phyloP scores from a whole-genome alignment of 1,140 invertebrate species.

The Drosophila ogumai region DNA sequence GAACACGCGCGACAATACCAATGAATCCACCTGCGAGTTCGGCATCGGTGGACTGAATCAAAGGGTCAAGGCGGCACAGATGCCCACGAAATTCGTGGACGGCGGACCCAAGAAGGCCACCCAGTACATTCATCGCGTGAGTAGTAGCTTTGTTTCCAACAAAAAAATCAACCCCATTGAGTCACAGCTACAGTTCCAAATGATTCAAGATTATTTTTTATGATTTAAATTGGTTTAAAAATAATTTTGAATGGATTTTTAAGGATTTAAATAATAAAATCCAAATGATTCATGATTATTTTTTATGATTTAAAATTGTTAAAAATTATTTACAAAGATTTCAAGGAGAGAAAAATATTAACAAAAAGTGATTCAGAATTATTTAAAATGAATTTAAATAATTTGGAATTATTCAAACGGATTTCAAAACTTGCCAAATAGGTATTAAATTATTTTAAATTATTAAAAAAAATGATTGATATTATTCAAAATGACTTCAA shows the following conservation, averaged over 20 bases:
- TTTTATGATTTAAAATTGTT: not conserved
- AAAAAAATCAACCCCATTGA: not conserved
- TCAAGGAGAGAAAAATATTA: not conserved
- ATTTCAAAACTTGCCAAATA: not conserved
- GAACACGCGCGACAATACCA: constrained; percentile 92
- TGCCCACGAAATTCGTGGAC: constrained; percentile 89
- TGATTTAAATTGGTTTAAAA: not conserved
- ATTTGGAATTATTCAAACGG: not conserved
- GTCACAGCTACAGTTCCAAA: not conserved
- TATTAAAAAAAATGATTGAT: no score
- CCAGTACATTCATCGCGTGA: constrained; percentile 93
- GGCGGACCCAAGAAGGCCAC: constrained; percentile 88
- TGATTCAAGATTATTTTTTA: not conserved
- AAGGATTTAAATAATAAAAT: no score
- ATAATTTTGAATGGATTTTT: no score
- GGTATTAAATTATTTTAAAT: no score
- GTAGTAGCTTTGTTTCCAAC: constrained; percentile 79
- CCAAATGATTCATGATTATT: no score
- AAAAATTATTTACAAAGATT: no score
- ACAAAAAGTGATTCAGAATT: not conserved
- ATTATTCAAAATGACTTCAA: not conserved
- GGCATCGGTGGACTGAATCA: constrained; percentile 87
- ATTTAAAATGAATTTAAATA: not conserved
- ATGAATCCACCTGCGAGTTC: constrained; percentile 92
- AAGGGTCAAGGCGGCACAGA: constrained; percentile 86